Conservation (phyloP, 2,113 vertebrate species). For the Anguilla japonica region DNA sequence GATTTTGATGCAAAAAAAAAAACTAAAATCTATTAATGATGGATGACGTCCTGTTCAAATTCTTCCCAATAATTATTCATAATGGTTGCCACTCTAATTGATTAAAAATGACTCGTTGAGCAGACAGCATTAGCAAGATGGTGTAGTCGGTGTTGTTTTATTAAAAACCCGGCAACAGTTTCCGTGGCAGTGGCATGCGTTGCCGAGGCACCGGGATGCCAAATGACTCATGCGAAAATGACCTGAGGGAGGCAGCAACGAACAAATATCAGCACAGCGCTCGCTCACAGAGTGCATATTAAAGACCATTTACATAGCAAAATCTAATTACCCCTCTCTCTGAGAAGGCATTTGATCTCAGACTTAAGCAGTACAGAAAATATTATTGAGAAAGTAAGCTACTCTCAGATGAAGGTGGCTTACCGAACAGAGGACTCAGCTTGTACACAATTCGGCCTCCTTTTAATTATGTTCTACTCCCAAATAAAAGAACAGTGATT, state of each 20-base stretch:
- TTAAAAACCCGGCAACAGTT: constrained; percentile 16
- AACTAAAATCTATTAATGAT: constrained; percentile 23
- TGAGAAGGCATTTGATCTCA: constrained; percentile 74
- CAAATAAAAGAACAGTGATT: constrained; percentile 62
- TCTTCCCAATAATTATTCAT: constrained; percentile 18
- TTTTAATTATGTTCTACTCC: constrained; percentile 68
- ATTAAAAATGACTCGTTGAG: constrained; percentile 38
- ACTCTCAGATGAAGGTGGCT: constrained; percentile 69
- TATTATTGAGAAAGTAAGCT: constrained; percentile 66
- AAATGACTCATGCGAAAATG: constrained; percentile 63
- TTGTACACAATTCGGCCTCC: constrained; percentile 70
- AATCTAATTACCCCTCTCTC: constrained; percentile 75
- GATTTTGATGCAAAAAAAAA: constrained; percentile 6
- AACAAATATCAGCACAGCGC: constrained; percentile 60
- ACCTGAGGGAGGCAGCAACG: constrained; percentile 80
- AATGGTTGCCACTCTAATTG: constrained; percentile 26
- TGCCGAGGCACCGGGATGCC: constrained; percentile 44
- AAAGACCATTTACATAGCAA: constrained; percentile 77
- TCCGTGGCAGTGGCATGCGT: constrained; percentile 29
- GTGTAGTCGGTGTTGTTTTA: constrained; percentile 29
- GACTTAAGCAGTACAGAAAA: constrained; percentile 73
- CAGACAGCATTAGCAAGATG: constrained; percentile 18
- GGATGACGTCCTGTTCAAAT: constrained; percentile 22
- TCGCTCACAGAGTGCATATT: constrained; percentile 56
- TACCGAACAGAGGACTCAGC: constrained; percentile 66